Evolutionary conservation across 2,797 vertebrate species (phyloP).

Genomic region (Spea hammondii): DNA sequence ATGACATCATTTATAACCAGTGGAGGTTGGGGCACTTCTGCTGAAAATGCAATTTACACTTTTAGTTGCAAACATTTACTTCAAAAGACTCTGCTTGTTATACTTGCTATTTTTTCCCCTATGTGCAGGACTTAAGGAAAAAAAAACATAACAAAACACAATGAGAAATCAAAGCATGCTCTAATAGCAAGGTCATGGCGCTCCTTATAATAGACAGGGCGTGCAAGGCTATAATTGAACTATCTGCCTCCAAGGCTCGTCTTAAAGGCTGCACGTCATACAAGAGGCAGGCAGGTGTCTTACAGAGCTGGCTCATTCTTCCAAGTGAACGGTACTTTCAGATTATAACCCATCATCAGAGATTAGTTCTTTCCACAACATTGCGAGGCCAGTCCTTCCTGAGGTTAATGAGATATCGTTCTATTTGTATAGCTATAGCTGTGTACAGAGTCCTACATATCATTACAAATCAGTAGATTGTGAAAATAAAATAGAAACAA

Average conservation of each 20-base stretch:
- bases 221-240: conserved; percentile 60
- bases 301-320: conserved; percentile 29
- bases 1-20: conserved; percentile 16
- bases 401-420: not conserved
- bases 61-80: conserved; percentile 22
- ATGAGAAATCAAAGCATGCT: conserved; percentile 59
- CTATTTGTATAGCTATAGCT: too few species aligned
- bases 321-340: conserved; percentile 30
- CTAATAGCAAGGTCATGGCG: conserved; percentile 62
- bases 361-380: not conserved
- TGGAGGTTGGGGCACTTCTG: not conserved
- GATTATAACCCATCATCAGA: conserved; percentile 17
- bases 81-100: conserved; percentile 13
- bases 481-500: too few species aligned
- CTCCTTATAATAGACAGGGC: conserved; percentile 59
- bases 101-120: not conserved
- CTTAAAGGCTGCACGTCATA: conserved; percentile 57
- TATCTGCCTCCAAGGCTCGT: conserved; percentile 63
- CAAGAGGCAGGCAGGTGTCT: conserved; percentile 35
- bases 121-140: conserved; percentile 1
- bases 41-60: conserved; percentile 26
- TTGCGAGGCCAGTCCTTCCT: not conserved
- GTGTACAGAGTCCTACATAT: too few species aligned
- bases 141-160: conserved; percentile 2
- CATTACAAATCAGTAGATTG: too few species aligned